Base-by-base conservation (phyloP, 2,888 invertebrate genomes). In the Margaritifera margaritifera region DNA sequence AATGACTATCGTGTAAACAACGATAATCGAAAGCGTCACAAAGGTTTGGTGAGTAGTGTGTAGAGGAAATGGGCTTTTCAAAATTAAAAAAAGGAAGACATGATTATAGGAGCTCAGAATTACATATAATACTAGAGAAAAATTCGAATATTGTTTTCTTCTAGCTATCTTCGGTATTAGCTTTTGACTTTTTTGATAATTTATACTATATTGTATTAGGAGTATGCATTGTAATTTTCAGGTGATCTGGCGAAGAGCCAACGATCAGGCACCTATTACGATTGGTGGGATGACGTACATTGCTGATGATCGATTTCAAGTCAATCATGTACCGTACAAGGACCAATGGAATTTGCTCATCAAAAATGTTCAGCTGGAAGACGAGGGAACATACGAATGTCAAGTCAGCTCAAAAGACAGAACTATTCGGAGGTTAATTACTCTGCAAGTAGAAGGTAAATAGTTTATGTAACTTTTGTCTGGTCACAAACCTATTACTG, bases 301-400 rank as follows among this genome's bases (percentile, higher is more conserved):
- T 22, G 80, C 77, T 51, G 83, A 84, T 67, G 68, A 69, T 19
- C 68, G 82, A 31, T 70, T 83, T 51, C 77, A 72, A 54, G 79
- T 80, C 15, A 77, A 80, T 60, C 80, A 83, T 66, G 74, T 74
- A 22, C 77, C 78, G 3, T 64, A 77, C n/a, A 71, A 69, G 15
- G 68, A 72, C 56, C 74, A 80, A 62, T 84, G 84, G 84, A 78
- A 82, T 64, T 76, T 84, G 18, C 68, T 81, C 25, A 80, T 84
- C 22, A 78, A 80, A 74, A 78, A 82, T 67, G 81, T 82, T 8
- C 76, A 73, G 58, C 61, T 77, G 62, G 66, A 75, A 24, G 82
- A 84, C 56, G 76, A 75, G 11, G 84, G 84, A 2, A 73, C 77
- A 15, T 84, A 84, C 56, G 84, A 84, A 71, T 84, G 84, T 66